A percentile compares a stretch with the other conserved stretches of the same genome.
Evolutionary conservation across 2,888 invertebrate species (phyloP).

Genomic region (Buathra laborator): DNA sequence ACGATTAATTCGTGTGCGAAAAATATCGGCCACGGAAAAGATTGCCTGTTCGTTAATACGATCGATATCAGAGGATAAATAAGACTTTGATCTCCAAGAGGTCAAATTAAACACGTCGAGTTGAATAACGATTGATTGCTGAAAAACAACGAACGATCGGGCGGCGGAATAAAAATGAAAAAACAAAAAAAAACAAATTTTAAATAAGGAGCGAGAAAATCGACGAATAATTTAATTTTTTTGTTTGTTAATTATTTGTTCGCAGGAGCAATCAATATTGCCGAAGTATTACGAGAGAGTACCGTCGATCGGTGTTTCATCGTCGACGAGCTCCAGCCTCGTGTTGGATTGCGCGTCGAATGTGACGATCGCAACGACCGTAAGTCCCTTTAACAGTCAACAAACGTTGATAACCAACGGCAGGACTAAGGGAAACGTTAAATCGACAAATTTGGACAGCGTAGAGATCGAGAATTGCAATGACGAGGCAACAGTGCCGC

Average conservation of each 20-base stretch:
- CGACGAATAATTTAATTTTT: neutral
- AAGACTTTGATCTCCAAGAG: neutral
- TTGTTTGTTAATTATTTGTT: conserved; percentile 52
- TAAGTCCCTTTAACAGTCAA: conserved; percentile 84
- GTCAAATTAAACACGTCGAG: neutral
- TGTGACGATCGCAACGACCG: conserved; percentile 81
- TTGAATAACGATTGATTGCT: neutral
- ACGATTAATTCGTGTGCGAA: neutral
- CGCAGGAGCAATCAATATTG: conserved; percentile 79
- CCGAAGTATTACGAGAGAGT: conserved; percentile 82
- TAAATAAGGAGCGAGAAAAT: neutral
- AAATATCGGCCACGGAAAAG: neutral
- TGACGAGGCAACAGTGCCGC: conserved; percentile 53
- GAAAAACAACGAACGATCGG: neutral
- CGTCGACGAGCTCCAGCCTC: conserved; percentile 75
- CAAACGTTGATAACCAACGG: conserved; percentile 75
- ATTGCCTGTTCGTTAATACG: neutral
- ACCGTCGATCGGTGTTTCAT: conserved; percentile 76
- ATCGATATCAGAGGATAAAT: too few relatives aligned
- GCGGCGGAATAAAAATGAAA: neutral
- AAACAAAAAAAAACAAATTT: neutral
- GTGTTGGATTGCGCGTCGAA: conserved; percentile 83
- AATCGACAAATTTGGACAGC: conserved; percentile 1
- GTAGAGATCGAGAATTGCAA: conserved; percentile 24
- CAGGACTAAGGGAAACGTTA: conserved; percentile 10